A percentile compares a stretch with the other conserved stretches of the same genome.
These are phyloP conservation scores for Empis livida DNA, from an alignment of 2,888 invertebrate species.

Conservation along the genomic window DNA sequence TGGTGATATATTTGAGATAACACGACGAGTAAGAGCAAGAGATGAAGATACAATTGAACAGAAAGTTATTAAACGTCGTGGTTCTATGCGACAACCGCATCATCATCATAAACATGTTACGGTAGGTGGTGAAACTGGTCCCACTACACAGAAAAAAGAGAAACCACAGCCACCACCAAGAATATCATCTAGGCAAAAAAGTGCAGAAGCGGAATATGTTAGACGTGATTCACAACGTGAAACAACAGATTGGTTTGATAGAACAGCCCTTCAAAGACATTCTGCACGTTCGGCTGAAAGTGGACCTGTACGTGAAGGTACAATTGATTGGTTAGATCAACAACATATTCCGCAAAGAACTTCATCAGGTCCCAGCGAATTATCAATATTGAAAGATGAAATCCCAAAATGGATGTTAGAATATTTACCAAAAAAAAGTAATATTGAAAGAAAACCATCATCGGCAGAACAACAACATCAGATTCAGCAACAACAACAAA, in stretches of 20 bases:
- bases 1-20: conserved; percentile 35
- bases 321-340: conserved; percentile 31
- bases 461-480: neutral
- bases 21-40: conserved; percentile 28
- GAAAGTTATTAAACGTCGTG: conserved; percentile 28
- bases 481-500: conserved; percentile 19
- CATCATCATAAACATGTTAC: conserved; percentile 12
- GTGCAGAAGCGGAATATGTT: conserved; percentile 17
- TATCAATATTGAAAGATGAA: conserved; percentile 33
- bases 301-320: conserved; percentile 31
- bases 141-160: conserved; percentile 18
- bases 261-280: conserved; percentile 33
- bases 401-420: conserved; percentile 33
- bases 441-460: conserved; percentile 20
- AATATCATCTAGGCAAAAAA: conserved; percentile 15
- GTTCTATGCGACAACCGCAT: conserved; percentile 23
- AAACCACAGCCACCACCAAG: conserved; percentile 17
- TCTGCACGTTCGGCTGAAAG: conserved; percentile 36
- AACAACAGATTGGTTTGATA: conserved; percentile 32
- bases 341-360: conserved; percentile 31
- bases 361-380: conserved; percentile 34
- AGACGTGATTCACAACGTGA: conserved; percentile 14
- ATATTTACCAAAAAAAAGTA: conserved; percentile 29
- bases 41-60: conserved; percentile 34
- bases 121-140: conserved; percentile 1